These are phyloP conservation scores for Caenorhabditis sp. DNA, from an alignment of 2,888 invertebrate genomes.

Conservation along the genomic window DNA sequence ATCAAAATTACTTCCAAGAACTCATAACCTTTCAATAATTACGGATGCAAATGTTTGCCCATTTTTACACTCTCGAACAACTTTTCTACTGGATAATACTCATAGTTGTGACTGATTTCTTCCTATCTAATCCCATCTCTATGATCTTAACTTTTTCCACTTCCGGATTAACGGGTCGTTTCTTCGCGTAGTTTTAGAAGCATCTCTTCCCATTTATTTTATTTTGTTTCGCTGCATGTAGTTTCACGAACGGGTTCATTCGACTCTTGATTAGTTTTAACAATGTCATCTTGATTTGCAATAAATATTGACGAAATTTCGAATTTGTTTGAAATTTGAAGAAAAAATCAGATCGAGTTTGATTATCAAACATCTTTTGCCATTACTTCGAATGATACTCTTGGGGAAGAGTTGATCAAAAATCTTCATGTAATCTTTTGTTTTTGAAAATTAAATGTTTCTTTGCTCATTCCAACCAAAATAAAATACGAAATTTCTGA, in stretches of 20 bases:
- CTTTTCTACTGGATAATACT: neutral
- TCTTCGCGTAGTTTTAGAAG: slow-evolving; percentile 39
- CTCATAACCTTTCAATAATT: slow-evolving; percentile 12
- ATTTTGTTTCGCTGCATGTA: slow-evolving; percentile 38
- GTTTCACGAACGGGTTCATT: slow-evolving; percentile 29
- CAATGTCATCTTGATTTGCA: neutral
- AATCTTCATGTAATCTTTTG: slow-evolving; percentile 13
- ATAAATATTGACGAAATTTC: slow-evolving; percentile 28
- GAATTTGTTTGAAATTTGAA: no score
- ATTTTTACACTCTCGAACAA: no score
- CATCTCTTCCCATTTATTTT: slow-evolving; percentile 9
- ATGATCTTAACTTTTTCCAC: slow-evolving; percentile 19
- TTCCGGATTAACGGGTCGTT: slow-evolving; percentile 19
- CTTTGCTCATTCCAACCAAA: neutral
- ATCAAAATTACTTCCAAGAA: slow-evolving; percentile 63
- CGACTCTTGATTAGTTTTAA: slow-evolving; percentile 29
- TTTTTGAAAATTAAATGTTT: slow-evolving; percentile 15
- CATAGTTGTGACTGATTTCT: slow-evolving; percentile 13
- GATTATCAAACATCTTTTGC: no score
- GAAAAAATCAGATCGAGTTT: neutral
- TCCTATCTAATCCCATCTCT: neutral
- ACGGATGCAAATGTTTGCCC: neutral
- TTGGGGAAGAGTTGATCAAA: slow-evolving; percentile 2
- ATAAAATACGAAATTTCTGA: neutral
- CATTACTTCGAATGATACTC: neutral